phyloP scores from a whole-genome alignment of 2,888 invertebrate genomes.

The Azorinus chamasolen region DNA sequence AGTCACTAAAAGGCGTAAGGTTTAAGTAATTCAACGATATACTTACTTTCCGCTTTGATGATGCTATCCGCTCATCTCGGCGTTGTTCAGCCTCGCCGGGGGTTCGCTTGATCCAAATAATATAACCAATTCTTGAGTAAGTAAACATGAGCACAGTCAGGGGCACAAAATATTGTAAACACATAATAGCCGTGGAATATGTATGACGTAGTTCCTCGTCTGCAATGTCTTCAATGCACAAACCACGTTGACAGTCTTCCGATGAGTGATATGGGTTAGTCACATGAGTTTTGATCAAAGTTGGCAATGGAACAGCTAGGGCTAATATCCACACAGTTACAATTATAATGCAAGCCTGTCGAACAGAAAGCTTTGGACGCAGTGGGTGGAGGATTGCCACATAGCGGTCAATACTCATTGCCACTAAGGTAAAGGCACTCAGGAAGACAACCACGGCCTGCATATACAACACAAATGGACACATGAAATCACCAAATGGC shows the following conservation, averaged over 20 bases:
- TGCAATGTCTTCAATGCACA: constrained; percentile 76
- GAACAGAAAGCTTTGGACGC: constrained; percentile 92
- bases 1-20: no score
- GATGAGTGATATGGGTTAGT: constrained; percentile 72
- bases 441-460: constrained; percentile 89
- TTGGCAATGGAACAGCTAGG: constrained; percentile 93
- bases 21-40: not conserved
- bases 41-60: constrained; percentile 94
- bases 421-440: constrained; percentile 95
- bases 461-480: constrained; percentile 93
- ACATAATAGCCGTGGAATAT: constrained; percentile 92
- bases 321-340: constrained; percentile 92
- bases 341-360: constrained; percentile 91
- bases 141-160: constrained; percentile 94
- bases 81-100: constrained; percentile 95
- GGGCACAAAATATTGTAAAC: constrained; percentile 95
- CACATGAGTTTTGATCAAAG: constrained; percentile 90
- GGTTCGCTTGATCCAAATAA: constrained; percentile 95
- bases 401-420: constrained; percentile 96
- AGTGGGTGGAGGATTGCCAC: constrained; percentile 96
- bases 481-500: constrained; percentile 94
- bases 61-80: constrained; percentile 93
- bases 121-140: constrained; percentile 94
- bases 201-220: constrained; percentile 83
- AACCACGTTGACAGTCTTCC: constrained; percentile 59